phyloP scores from a whole-genome alignment of 1,140 invertebrate genomes.

The Cydia pomonella region DNA sequence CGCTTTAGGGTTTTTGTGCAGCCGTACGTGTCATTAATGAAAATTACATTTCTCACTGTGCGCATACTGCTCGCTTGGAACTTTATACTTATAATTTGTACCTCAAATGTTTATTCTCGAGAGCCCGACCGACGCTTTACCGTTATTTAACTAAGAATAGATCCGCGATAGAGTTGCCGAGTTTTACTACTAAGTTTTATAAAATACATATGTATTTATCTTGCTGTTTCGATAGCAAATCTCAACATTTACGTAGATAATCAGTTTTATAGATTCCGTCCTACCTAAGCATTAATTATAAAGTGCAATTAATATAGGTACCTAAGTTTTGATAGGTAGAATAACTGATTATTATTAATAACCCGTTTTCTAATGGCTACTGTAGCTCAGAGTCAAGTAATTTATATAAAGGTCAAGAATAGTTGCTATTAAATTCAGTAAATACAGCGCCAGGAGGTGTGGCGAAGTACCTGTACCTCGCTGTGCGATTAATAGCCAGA shows the following conservation, averaged over 20 bases:
- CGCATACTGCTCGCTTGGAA: neutral
- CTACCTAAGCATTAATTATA: neutral
- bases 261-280: neutral
- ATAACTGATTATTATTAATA: conserved; percentile 1
- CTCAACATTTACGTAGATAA: neutral
- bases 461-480: neutral
- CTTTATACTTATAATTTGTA: conserved; percentile 31
- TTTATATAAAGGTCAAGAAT: conserved; percentile 25
- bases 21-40: conserved; percentile 70
- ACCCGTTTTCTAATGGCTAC: conserved; percentile 24
- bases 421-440: conserved; percentile 26
- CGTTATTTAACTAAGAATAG: conserved; percentile 15
- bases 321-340: neutral
- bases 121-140: neutral
- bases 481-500: conserved; percentile 8
- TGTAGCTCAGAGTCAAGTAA: conserved; percentile 15
- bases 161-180: neutral
- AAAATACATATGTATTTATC: neutral
- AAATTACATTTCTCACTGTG: conserved; percentile 60
- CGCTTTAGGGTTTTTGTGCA: conserved; percentile 77
- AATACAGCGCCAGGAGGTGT: conserved; percentile 17
- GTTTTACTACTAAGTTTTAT: neutral
- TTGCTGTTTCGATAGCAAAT: neutral
- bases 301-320: neutral
- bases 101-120: conserved; percentile 2